These are phyloP conservation scores for Vanessa atalanta DNA, from an alignment of 1,140 invertebrate genomes.

Conservation along the genomic window DNA sequence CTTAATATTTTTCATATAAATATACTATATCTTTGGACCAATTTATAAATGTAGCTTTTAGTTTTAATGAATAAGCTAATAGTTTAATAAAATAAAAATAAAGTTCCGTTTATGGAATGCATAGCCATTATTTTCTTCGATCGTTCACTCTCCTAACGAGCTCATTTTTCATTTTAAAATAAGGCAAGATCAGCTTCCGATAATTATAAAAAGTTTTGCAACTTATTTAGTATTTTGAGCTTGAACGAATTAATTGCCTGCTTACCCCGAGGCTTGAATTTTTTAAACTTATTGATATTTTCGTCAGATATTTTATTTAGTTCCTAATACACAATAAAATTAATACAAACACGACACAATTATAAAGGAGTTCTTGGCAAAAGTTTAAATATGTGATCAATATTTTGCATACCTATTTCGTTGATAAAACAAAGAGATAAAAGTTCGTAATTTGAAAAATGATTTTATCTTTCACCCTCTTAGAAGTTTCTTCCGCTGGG, in stretches of 20 bases:
- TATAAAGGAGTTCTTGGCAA: not conserved
- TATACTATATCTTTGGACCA: no score
- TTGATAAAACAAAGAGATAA: not conserved
- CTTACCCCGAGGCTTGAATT: not conserved
- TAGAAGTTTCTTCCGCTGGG: not conserved
- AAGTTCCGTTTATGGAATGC: not conserved
- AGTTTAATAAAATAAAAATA: no score
- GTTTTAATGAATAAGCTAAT: no score
- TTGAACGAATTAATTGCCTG: not conserved
- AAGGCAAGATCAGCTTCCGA: not conserved
- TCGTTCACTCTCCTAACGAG: not conserved
- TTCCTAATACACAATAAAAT: not conserved
- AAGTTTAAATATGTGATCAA: no score
- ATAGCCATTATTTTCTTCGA: not conserved
- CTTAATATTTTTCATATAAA: no score
- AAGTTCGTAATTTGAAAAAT: not conserved
- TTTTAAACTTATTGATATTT: not conserved
- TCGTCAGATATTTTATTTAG: not conserved
- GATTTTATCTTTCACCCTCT: not conserved
- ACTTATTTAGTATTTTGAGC: not conserved
- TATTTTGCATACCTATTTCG: no score
- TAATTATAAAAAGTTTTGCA: constrained; percentile 4
- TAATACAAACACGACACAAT: no score
- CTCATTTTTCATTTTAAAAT: constrained; percentile 9
- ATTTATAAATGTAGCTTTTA: no score